Conservation (phyloP, 2,888 invertebrate genomes). For the Pristionchus entomophagus region DNA sequence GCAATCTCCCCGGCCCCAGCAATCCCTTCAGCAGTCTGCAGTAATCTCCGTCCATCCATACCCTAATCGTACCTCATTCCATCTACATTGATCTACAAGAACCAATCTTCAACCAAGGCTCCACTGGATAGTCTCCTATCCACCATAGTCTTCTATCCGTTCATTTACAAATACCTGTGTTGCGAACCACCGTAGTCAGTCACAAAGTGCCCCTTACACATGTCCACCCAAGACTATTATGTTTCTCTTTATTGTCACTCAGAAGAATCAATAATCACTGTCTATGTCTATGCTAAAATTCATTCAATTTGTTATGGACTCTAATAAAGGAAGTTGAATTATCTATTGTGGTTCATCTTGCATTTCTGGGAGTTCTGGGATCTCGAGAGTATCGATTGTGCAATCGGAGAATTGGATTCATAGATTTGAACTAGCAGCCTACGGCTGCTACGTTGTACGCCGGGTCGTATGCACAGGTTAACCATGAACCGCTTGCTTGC, state of each 20-base stretch:
- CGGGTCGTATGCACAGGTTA: too few relatives aligned
- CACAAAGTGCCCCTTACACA: background rate
- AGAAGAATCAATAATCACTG: background rate
- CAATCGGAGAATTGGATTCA: background rate
- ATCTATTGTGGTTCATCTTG: background rate
- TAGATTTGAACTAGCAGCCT: background rate
- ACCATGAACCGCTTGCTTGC: too few relatives aligned
- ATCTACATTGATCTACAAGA: background rate
- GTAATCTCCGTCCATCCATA: background rate
- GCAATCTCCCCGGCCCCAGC: background rate
- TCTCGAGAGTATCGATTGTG: slow-evolving; percentile 10
- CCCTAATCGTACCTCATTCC: slow-evolving; percentile 2
- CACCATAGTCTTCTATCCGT: background rate
- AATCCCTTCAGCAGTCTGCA: background rate
- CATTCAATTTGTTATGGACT: background rate
- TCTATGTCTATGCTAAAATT: background rate
- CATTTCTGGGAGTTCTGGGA: background rate
- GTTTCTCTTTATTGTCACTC: slow-evolving; percentile 27
- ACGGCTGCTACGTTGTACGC: too few relatives aligned
- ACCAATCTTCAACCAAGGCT: background rate
- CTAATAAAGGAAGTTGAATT: background rate
- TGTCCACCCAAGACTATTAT: background rate
- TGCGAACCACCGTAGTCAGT: background rate
- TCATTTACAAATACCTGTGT: background rate
- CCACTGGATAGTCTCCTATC: background rate